Evolutionary conservation across 2,888 invertebrate genomes (phyloP).

Genomic region (Malacosoma neustria): DNA sequence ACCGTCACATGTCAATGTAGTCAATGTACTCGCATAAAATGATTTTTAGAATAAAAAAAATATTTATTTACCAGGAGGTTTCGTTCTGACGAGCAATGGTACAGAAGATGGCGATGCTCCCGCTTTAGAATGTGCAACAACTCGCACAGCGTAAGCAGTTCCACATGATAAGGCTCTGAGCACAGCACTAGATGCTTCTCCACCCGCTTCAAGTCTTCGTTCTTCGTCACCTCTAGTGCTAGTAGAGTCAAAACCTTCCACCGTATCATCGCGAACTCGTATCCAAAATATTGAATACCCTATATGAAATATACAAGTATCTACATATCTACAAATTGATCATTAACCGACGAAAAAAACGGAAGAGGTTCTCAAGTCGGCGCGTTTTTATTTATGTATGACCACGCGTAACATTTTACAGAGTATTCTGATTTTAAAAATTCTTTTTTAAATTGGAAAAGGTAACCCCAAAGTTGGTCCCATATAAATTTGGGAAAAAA

Average conservation of each 20-base stretch:
- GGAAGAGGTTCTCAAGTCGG: no score
- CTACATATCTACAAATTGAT: no score
- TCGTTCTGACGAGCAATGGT: conserved; percentile 54
- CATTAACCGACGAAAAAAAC: no score
- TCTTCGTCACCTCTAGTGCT: conserved; percentile 48
- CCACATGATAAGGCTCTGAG: conserved; percentile 55
- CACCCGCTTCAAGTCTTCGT: conserved; percentile 49
- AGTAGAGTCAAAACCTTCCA: conserved; percentile 39
- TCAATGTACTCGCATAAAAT: no score
- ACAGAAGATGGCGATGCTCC: conserved; percentile 52
- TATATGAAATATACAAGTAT: no score
- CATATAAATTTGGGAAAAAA: no score
- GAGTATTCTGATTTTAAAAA: no score
- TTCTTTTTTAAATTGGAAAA: no score
- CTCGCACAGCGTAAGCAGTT: conserved; percentile 54
- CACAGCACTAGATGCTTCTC: conserved; percentile 46
- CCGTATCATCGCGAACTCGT: conserved; percentile 51
- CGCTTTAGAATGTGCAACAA: conserved; percentile 55
- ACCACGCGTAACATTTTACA: no score
- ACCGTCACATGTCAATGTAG: no score
- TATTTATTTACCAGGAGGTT: conserved; percentile 50
- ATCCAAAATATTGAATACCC: conserved; percentile 63
- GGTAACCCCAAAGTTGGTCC: no score
- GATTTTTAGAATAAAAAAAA: neutral
- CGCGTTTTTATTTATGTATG: no score